Evolutionary conservation across 2,888 invertebrate genomes (phyloP).

Genomic region (Aromia moschata): DNA sequence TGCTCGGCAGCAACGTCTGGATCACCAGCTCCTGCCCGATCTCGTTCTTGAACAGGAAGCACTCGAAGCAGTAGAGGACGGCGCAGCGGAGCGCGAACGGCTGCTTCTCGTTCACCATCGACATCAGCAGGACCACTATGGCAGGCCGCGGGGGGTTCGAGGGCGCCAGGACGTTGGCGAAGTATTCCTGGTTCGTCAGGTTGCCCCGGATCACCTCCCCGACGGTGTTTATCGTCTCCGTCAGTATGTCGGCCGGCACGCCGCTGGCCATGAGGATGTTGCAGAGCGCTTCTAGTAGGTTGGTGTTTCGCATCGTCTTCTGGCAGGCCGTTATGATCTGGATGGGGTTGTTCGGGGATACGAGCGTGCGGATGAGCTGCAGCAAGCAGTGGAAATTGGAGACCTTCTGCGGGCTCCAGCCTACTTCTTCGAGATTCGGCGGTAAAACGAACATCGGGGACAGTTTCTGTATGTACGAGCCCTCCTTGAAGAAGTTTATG

Average conservation of each 20-base stretch:
- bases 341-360: slow-evolving; percentile 92
- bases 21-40: slow-evolving; percentile 87
- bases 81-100: slow-evolving; percentile 88
- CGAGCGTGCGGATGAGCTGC: slow-evolving; percentile 88
- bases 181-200: slow-evolving; percentile 88
- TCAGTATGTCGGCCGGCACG: slow-evolving; percentile 94
- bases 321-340: slow-evolving; percentile 85
- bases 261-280: slow-evolving; percentile 95
- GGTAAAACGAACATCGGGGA: slow-evolving; percentile 87
- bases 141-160: slow-evolving; percentile 94
- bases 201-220: slow-evolving; percentile 92
- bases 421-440: slow-evolving; percentile 74
- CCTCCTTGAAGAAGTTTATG: slow-evolving; percentile 98
- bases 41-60: slow-evolving; percentile 93
- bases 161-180: slow-evolving; percentile 90
- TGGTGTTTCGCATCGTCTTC: slow-evolving; percentile 85
- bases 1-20: slow-evolving; percentile 90
- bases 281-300: slow-evolving; percentile 83
- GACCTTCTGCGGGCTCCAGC: slow-evolving; percentile 94
- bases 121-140: slow-evolving; percentile 93
- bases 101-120: slow-evolving; percentile 99
- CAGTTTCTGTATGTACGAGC: slow-evolving; percentile 91
- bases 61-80: slow-evolving; percentile 97
- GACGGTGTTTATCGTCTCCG: slow-evolving; percentile 95
- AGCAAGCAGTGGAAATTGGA: slow-evolving; percentile 94